Percentiles rank a stretch among this genome's conserved stretches.
Conservation (phyloP, 92 coral and sea anemone genomes). For the Actinernus sp. region DNA sequence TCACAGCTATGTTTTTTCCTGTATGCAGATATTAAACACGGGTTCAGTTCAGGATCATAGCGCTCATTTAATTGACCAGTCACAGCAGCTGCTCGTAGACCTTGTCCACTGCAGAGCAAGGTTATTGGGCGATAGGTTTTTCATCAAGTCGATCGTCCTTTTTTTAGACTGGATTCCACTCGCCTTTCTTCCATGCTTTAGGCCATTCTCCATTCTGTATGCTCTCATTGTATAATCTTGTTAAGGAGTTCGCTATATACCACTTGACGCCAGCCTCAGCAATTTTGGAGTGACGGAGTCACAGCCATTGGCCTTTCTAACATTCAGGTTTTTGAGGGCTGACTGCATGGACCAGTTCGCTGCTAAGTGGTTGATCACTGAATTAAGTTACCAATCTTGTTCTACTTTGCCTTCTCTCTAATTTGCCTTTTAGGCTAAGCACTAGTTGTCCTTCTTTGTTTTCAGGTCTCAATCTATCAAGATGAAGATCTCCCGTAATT, state of each 20-base stretch:
- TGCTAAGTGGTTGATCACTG: no score
- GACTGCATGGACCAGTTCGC: no score
- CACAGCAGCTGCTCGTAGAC: slow-evolving; percentile 34
- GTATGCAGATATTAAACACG: slow-evolving; percentile 48
- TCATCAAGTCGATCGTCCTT: slow-evolving; percentile 42
- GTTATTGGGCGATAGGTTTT: slow-evolving; percentile 56
- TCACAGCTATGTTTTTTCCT: slow-evolving; percentile 62
- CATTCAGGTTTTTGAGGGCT: slow-evolving; percentile 21
- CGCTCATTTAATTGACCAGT: slow-evolving; percentile 31
- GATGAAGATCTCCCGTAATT: no score
- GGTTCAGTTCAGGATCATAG: slow-evolving; percentile 36
- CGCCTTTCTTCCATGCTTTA: slow-evolving; percentile 68
- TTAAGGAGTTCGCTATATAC: slow-evolving; percentile 48
- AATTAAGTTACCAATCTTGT: no score
- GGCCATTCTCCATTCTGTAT: slow-evolving; percentile 27
- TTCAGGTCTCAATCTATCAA: no score
- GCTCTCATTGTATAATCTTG: slow-evolving; percentile 26
- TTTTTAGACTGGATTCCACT: slow-evolving; percentile 64
- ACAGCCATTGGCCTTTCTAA: slow-evolving; percentile 55
- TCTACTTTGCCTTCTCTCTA: slow-evolving; percentile 11
- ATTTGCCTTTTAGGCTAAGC: slow-evolving; percentile 10
- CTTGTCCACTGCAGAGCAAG: slow-evolving; percentile 41
- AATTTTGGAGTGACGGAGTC: slow-evolving; percentile 55
- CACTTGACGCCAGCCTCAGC: slow-evolving; percentile 36
- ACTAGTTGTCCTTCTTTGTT: no score